Percentiles rank a stretch among this genome's conserved stretches.
phyloP scores from a whole-genome alignment of 1,140 invertebrate genomes.

The Tetranychus cinnabarinus region DNA sequence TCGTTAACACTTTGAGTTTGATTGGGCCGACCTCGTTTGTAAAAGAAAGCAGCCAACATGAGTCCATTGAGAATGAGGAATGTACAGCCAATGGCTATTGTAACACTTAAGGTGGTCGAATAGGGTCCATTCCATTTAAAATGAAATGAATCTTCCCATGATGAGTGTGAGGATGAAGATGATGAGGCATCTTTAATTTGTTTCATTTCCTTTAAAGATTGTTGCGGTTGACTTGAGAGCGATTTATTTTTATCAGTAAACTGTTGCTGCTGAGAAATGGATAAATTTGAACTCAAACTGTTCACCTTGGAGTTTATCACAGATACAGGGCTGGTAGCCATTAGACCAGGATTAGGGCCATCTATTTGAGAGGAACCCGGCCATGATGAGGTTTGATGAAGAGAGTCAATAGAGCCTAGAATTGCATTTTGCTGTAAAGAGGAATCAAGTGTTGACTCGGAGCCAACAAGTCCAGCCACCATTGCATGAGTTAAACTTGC shows the following conservation, averaged over 20 bases:
- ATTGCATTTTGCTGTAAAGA: background rate
- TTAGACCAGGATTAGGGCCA: too few species aligned
- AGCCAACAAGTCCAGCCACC: background rate
- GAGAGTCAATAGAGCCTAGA: background rate
- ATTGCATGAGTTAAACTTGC: background rate
- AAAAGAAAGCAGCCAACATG: slow-evolving; percentile 45
- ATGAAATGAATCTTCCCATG: background rate
- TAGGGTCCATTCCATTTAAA: slow-evolving; percentile 23
- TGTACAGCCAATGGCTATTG: slow-evolving; percentile 68
- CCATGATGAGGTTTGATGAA: too few species aligned
- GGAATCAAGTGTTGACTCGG: too few species aligned
- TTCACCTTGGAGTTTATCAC: background rate
- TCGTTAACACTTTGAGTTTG: background rate
- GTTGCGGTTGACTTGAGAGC: background rate
- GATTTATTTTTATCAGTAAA: background rate
- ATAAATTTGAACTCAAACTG: background rate
- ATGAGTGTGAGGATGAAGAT: too few species aligned
- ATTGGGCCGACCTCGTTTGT: background rate
- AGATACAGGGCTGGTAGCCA: background rate
- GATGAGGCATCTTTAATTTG: background rate
- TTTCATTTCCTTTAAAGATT: background rate
- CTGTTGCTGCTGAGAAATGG: background rate
- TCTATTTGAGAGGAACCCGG: too few species aligned
- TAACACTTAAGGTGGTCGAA: slow-evolving; percentile 63
- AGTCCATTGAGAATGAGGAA: slow-evolving; percentile 67